Evolutionary conservation across 2,113 vertebrate species (phyloP).

Genomic region (Euleptes europaea): DNA sequence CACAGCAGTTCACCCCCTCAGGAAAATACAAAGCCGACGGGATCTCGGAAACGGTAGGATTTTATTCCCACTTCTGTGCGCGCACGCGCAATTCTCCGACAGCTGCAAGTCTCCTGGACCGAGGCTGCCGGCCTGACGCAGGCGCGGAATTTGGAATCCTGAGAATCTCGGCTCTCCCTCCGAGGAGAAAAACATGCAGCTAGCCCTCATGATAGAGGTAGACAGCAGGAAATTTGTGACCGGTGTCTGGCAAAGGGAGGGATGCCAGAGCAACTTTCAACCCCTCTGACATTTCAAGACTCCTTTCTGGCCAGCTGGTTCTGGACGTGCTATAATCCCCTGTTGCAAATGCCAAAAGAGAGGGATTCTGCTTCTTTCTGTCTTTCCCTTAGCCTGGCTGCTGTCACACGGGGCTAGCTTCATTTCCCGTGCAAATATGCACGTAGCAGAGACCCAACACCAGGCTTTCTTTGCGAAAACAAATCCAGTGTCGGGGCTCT

Average conservation of each 20-base stretch:
- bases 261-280: background rate
- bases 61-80: conserved; percentile 46
- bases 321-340: background rate
- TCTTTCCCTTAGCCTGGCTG: background rate
- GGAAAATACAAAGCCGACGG: conserved; percentile 90
- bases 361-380: background rate
- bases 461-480: background rate
- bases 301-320: background rate
- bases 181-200: background rate
- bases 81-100: background rate
- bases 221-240: background rate
- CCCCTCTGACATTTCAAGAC: background rate
- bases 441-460: too few species aligned
- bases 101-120: background rate
- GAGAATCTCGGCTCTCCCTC: background rate
- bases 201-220: background rate
- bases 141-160: background rate
- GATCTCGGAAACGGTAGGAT: conserved; percentile 88
- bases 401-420: background rate
- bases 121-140: background rate
- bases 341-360: background rate
- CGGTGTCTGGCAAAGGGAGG: background rate
- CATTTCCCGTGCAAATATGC: too few species aligned
- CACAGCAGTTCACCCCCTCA: conserved; percentile 83
- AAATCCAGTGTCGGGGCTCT: background rate